Percentiles rank a stretch among this genome's conserved stretches.
These are phyloP conservation scores for Donacobius atricapilla DNA, from an alignment of 2,113 vertebrate genomes.

Conservation along the genomic window DNA sequence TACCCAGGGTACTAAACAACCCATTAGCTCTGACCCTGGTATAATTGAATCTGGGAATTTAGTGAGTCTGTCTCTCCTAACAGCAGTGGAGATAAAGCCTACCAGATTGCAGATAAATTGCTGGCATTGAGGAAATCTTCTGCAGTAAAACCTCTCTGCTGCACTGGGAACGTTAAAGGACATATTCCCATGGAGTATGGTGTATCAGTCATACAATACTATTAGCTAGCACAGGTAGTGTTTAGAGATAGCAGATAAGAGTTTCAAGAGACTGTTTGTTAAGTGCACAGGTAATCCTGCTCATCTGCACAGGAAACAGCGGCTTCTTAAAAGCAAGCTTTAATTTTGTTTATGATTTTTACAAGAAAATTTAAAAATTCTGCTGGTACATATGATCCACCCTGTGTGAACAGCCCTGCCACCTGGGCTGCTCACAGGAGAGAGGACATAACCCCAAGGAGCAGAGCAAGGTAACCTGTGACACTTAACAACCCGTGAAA, in stretches of 20 bases:
- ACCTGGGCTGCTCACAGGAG: background rate
- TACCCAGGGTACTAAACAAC: conserved; percentile 22
- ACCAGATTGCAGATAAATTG: conserved; percentile 26
- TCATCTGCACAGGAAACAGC: background rate
- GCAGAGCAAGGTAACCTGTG: background rate
- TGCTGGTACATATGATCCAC: background rate
- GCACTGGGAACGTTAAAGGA: conserved; percentile 39
- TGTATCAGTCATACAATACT: background rate
- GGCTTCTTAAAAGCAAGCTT: background rate
- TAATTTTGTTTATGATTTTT: background rate
- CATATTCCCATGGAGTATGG: conserved; percentile 17
- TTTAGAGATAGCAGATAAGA: conserved; percentile 46
- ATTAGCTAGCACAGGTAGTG: background rate
- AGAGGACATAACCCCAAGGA: background rate
- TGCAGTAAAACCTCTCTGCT: conserved; percentile 23
- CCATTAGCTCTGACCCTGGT: conserved; percentile 48
- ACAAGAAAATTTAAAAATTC: background rate
- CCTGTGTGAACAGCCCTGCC: background rate
- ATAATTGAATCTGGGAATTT: conserved; percentile 53
- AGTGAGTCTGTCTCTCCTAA: background rate
- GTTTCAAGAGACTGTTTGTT: conserved; percentile 3
- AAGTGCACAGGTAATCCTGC: conserved; percentile 39
- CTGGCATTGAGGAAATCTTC: conserved; percentile 32
- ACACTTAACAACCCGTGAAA: background rate
- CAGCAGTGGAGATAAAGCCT: background rate